Conservation (phyloP, 2,113 vertebrate genomes). For the Entosphenus tridentatus region DNA sequence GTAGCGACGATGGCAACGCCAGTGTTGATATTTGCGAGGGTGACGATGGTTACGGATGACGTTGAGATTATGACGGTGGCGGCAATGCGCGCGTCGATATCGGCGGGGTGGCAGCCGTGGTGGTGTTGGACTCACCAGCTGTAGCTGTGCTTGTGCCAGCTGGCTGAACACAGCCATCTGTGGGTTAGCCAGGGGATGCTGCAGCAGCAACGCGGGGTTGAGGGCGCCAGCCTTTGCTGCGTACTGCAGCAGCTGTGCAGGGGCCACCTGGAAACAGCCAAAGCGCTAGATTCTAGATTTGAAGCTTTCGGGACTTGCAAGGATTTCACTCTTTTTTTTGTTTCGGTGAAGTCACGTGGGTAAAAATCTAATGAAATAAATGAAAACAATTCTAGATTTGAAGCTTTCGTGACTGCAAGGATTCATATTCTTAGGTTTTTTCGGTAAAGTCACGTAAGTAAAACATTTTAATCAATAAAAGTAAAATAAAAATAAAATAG, state of each 20-base stretch:
- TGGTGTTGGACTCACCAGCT: background rate
- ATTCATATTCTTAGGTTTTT: too few species aligned
- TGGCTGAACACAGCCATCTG: conserved; percentile 1
- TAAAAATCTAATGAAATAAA: background rate
- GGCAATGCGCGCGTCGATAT: too few species aligned
- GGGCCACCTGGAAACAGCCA: background rate
- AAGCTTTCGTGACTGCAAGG: too few species aligned
- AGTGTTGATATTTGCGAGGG: background rate
- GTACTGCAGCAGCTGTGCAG: conserved; percentile 1
- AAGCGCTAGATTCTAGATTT: too few species aligned
- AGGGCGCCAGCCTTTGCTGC: conserved; percentile 5
- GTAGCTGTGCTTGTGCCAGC: background rate
- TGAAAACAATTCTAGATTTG: background rate
- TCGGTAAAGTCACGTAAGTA: too few species aligned
- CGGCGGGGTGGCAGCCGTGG: too few species aligned
- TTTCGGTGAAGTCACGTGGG: too few species aligned
- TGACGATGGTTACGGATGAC: background rate
- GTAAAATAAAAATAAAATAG: too few species aligned
- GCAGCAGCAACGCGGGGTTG: conserved; percentile 3
- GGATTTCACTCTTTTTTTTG: too few species aligned
- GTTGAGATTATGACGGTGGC: background rate
- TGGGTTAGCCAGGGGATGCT: background rate
- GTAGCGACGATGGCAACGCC: background rate
- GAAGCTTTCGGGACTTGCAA: too few species aligned
- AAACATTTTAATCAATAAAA: too few species aligned